Conservation (phyloP, 2,797 vertebrate species). For the Arnoldichthys spilopterus region DNA sequence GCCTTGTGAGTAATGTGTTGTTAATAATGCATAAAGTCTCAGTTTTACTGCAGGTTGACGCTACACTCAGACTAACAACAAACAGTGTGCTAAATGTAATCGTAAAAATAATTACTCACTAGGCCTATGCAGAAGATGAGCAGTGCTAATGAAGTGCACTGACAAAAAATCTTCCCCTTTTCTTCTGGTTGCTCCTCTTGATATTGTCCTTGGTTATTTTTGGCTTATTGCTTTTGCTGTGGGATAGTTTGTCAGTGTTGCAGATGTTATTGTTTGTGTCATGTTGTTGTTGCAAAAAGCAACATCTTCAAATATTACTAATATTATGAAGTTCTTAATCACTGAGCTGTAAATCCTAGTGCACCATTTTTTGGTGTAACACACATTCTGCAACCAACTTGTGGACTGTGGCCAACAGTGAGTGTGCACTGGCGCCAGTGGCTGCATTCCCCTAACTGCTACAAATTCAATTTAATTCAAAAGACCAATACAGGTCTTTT, state of each 20-base stretch:
- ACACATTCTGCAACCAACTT: background rate
- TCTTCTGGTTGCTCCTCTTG: background rate
- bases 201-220: background rate
- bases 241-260: background rate
- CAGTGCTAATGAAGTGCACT: background rate
- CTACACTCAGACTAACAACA: background rate
- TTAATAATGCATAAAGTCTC: constrained; percentile 5
- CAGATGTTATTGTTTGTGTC: background rate
- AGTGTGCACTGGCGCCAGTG: background rate
- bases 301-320: background rate
- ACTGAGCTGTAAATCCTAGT: background rate
- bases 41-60: background rate
- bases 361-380: background rate
- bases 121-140: background rate
- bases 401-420: background rate
- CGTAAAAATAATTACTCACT: background rate
- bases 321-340: background rate
- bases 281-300: background rate
- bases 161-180: background rate
- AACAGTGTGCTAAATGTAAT: background rate
- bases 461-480: background rate
- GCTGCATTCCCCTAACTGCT: background rate
- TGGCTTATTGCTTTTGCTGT: background rate
- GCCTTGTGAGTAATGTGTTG: background rate
- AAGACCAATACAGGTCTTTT: background rate